These are phyloP conservation scores for Cyphomyrus discorhynchus DNA, from an alignment of 2,113 vertebrate species.

Conservation along the genomic window DNA sequence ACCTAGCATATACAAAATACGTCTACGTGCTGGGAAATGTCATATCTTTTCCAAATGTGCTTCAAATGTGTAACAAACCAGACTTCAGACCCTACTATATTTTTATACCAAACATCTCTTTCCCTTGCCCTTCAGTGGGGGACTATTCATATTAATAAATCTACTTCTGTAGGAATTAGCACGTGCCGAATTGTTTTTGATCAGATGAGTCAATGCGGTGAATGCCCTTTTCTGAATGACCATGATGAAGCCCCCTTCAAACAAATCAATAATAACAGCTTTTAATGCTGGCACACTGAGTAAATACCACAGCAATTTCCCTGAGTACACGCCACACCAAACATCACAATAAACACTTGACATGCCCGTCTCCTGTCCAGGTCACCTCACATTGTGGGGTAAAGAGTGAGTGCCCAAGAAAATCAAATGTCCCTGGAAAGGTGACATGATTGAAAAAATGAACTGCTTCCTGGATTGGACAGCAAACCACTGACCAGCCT, in stretches of 20 bases:
- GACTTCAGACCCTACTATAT: background rate
- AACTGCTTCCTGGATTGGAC: background rate
- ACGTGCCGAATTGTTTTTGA: conserved; percentile 31
- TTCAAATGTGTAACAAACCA: background rate
- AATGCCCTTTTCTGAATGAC: conserved; percentile 21
- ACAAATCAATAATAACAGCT: conserved; percentile 37
- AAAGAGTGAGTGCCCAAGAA: background rate
- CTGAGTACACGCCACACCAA: conserved; percentile 32
- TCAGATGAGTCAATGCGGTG: conserved; percentile 13
- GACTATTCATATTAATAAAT: background rate
- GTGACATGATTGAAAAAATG: background rate
- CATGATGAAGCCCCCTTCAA: conserved; percentile 17
- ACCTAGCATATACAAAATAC: background rate
- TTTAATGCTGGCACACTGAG: conserved; percentile 7
- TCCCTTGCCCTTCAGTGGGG: background rate
- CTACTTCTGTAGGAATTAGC: background rate
- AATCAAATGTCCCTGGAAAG: background rate
- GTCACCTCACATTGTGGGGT: background rate
- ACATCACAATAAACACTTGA: conserved; percentile 23
- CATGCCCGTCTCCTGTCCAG: conserved; percentile 14
- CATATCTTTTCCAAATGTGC: background rate
- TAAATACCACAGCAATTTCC: conserved; percentile 20
- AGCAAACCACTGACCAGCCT: background rate
- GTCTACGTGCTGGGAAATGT: background rate
- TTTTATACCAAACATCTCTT: background rate